Conservation (phyloP, 2,113 vertebrate species). For the Odontophorus gujanensis region DNA sequence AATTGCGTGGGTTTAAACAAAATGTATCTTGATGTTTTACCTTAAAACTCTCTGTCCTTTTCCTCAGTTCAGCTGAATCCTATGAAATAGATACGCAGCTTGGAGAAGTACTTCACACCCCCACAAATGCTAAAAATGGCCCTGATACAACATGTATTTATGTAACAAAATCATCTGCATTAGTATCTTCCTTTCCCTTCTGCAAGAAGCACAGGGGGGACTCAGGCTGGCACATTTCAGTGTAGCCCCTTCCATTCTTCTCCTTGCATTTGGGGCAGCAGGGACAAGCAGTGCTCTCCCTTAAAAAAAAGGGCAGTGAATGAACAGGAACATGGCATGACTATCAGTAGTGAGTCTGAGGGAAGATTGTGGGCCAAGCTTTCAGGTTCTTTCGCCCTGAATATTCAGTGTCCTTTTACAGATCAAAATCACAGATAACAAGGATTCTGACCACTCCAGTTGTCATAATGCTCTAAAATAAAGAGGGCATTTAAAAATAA, state of each 20-base stretch:
- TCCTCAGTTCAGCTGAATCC: slow-evolving; percentile 68
- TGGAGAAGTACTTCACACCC: slow-evolving; percentile 76
- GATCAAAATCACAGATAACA: neutral
- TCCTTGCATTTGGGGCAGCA: slow-evolving; percentile 7
- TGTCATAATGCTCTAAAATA: neutral
- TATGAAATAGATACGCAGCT: slow-evolving; percentile 74
- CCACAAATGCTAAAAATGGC: slow-evolving; percentile 77
- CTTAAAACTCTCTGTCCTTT: slow-evolving; percentile 73
- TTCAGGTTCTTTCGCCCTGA: neutral
- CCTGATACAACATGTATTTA: slow-evolving; percentile 77
- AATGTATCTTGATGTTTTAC: slow-evolving; percentile 70
- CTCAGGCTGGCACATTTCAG: slow-evolving; percentile 56
- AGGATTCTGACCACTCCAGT: neutral
- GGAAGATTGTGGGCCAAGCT: neutral
- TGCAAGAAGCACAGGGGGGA: slow-evolving; percentile 55
- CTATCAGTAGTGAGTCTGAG: neutral
- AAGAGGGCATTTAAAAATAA: neutral
- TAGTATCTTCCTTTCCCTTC: slow-evolving; percentile 68
- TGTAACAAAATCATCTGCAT: slow-evolving; percentile 76
- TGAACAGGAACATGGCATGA: neutral
- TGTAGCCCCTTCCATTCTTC: slow-evolving; percentile 35
- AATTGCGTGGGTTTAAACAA: slow-evolving; percentile 59
- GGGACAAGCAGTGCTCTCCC: neutral
- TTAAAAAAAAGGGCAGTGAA: neutral
- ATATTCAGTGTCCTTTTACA: neutral